Evolutionary conservation across 92 coral and sea anemone genomes (phyloP), one percentile per base, ranked within the genome.

Genomic region (Parazoanthus swiftii): DNA sequence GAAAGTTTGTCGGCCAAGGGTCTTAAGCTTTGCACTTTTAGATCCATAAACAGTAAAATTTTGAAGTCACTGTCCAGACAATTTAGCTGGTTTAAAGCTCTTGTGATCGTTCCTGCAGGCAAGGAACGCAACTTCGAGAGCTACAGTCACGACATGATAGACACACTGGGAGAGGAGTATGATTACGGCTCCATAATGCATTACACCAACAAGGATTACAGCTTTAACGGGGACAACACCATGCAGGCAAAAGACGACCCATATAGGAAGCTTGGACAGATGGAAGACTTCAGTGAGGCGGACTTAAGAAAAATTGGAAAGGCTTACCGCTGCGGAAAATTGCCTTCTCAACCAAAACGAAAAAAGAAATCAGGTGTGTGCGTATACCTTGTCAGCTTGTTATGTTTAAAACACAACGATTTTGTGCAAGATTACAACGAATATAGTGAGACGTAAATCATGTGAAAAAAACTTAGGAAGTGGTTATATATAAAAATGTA

Each of bases 181-280:
- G 98, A 95, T 85, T 94, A 90, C 88, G 87, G 88, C 76, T 92
- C 96, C 74, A 82, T 95, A 63, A 95, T 95, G 98, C 98, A 95
- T 26, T 95, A 95, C 79, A 93, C 89, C 54, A 95, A 94, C 79
- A 89, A 51, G 14, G 98, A 95, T 63, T 95, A 94, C 90, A 94
- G 97, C 89, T 90, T 92, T 44, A 95, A 95, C 89, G 97, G 98
- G 9, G 91, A 89, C 25, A 85, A 94, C 86, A 95, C 98, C 4
- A 89, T 95, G 25, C 90, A 92, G 90, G 89, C 98, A 9, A 48
- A 92, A 33, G 75, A 88, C 29, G 89, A 94, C 77, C 91, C 95
- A 7, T 6, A 86, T 81, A 91, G 84, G 81, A 72, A 85, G 11
- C 93, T 94, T 23, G 98, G 98, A 0, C 95, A 95, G 43, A 93